A percentile compares a stretch with the other conserved stretches of the same genome.
Evolutionary conservation across 2,113 vertebrate genomes (phyloP).

Genomic region (Lycocorax pyrrhopterus): DNA sequence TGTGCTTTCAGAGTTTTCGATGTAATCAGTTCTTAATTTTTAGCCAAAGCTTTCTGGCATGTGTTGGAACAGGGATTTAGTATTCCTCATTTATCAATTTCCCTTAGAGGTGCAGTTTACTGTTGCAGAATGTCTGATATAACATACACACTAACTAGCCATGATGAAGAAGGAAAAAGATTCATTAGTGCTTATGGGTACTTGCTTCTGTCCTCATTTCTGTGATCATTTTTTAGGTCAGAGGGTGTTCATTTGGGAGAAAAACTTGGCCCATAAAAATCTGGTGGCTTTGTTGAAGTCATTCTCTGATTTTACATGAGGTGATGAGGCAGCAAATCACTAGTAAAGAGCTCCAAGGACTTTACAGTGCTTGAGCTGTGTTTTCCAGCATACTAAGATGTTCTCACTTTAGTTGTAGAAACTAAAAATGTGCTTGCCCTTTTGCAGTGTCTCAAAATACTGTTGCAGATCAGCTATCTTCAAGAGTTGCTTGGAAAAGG

Average conservation of each 20-base stretch:
- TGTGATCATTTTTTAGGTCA: not conserved
- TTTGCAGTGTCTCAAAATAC: not conserved
- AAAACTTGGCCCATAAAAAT: not conserved
- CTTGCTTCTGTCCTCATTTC: not conserved
- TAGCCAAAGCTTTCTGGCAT: not conserved
- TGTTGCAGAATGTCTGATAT: not conserved
- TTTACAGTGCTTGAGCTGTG: not conserved
- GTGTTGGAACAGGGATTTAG: not conserved
- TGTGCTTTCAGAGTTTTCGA: not conserved
- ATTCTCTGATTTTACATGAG: not conserved
- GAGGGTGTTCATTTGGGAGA: not conserved
- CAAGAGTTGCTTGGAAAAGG: not conserved
- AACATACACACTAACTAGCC: not conserved
- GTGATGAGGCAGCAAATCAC: not conserved
- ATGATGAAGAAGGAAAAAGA: not conserved
- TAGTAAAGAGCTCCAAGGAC: not conserved
- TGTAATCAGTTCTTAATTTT: not conserved
- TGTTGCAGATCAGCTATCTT: not conserved
- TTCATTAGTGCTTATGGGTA: not conserved
- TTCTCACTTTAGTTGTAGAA: not conserved
- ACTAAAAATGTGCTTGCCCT: not conserved
- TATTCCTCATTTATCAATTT: not conserved
- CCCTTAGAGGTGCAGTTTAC: not conserved
- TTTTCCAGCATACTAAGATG: not conserved
- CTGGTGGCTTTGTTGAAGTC: not conserved